These are phyloP conservation scores for Amblyraja radiata DNA, from an alignment of 2,797 vertebrate genomes.

Conservation along the genomic window DNA sequence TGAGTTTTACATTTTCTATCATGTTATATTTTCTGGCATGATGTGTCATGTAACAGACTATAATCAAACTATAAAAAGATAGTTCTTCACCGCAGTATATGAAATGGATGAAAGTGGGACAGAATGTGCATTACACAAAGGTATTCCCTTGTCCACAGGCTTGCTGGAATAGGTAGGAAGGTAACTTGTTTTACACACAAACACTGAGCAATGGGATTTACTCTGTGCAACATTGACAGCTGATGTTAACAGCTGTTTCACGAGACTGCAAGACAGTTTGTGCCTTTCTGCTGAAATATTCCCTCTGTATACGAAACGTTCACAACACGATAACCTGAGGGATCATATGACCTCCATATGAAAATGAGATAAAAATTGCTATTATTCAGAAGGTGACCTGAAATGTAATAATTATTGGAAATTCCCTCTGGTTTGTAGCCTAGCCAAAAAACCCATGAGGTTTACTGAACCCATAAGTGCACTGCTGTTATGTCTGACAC, in stretches of 20 bases:
- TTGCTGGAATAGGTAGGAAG: neutral
- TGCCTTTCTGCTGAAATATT: neutral
- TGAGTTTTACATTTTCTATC: neutral
- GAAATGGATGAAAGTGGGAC: neutral
- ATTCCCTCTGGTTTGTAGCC: slow-evolving; percentile 67
- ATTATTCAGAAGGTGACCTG: slow-evolving; percentile 71
- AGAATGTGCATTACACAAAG: neutral
- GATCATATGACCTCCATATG: slow-evolving; percentile 55
- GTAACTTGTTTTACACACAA: slow-evolving; percentile 14
- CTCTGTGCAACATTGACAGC: neutral
- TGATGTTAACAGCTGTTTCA: slow-evolving; percentile 20
- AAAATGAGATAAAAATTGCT: slow-evolving; percentile 53
- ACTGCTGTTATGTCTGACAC: slow-evolving; percentile 92
- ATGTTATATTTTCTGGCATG: neutral
- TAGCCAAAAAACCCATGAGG: slow-evolving; percentile 72
- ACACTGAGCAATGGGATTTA: neutral
- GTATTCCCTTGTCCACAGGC: neutral
- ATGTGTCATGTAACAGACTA: neutral
- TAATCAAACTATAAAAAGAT: neutral
- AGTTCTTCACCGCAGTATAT: neutral
- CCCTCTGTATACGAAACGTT: neutral
- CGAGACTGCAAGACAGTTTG: neutral
- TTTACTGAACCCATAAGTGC: slow-evolving; percentile 82
- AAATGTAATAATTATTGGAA: slow-evolving; percentile 86
- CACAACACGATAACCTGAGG: slow-evolving; percentile 39